A percentile compares a stretch with the other conserved stretches of the same genome.
Evolutionary conservation across 2,113 vertebrate genomes (phyloP).

Genomic region (Trachemys scripta): DNA sequence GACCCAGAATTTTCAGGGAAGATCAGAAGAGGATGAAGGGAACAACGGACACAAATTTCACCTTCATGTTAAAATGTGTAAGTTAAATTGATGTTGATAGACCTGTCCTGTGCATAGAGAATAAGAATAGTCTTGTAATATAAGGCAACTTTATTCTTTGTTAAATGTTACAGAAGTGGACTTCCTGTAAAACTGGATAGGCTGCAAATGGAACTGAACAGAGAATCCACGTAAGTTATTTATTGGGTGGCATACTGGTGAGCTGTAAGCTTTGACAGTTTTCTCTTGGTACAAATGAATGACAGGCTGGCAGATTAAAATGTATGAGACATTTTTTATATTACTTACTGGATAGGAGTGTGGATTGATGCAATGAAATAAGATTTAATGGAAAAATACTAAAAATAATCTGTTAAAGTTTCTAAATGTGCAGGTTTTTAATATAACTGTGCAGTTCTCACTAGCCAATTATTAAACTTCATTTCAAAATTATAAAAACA

Average conservation of each 20-base stretch:
- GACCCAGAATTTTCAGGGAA: not conserved
- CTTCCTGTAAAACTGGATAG: not conserved
- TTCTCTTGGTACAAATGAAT: not conserved
- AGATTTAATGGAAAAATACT: not conserved
- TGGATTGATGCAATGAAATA: not conserved
- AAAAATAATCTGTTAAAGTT: not conserved
- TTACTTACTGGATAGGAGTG: not conserved
- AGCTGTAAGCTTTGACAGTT: not conserved
- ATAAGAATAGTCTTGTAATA: not conserved
- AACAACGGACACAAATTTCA: not conserved
- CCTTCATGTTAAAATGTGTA: not conserved
- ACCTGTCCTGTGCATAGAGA: not conserved
- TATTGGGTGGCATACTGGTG: not conserved
- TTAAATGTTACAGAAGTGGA: not conserved
- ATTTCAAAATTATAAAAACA: conserved; percentile 7
- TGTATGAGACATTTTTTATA: not conserved
- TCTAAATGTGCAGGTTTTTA: not conserved
- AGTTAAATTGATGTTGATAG: not conserved
- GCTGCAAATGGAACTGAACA: not conserved
- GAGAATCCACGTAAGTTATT: not conserved
- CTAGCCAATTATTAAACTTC: not conserved
- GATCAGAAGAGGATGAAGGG: not conserved
- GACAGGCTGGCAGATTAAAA: not conserved
- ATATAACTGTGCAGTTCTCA: not conserved
- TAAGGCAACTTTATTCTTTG: not conserved